These are phyloP conservation scores for Drosophila borborema DNA, from an alignment of 2,888 invertebrate genomes.

Conservation along the genomic window DNA sequence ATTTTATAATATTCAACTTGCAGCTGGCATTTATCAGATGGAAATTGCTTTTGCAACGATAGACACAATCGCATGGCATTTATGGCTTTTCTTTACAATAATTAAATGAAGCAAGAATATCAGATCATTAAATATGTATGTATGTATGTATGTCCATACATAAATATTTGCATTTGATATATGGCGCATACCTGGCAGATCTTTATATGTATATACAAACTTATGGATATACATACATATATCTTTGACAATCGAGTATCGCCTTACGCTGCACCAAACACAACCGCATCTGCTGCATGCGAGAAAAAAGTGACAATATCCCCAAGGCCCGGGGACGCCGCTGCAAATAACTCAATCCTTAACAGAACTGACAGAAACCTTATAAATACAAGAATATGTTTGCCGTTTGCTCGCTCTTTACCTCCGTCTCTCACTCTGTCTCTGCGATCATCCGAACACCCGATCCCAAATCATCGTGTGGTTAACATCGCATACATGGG, in stretches of 20 bases:
- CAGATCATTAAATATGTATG: constrained; percentile 47
- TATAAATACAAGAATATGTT: constrained; percentile 75
- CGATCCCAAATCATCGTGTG: constrained; percentile 64
- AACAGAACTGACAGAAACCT: constrained; percentile 77
- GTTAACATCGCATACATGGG: constrained; percentile 69
- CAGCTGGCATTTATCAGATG: constrained; percentile 53
- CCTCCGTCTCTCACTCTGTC: background rate
- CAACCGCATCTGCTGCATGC: constrained; percentile 71
- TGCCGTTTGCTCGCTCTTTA: constrained; percentile 3
- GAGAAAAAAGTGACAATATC: constrained; percentile 46
- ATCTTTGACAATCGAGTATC: constrained; percentile 63
- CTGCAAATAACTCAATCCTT: constrained; percentile 77
- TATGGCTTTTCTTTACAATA: constrained; percentile 10
- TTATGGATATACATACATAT: background rate
- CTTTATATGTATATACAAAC: no score
- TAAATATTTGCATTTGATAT: constrained; percentile 57
- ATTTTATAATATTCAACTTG: constrained; percentile 31
- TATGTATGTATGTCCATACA: constrained; percentile 13
- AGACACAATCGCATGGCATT: background rate
- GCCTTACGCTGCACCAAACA: constrained; percentile 53
- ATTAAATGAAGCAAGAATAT: constrained; percentile 1
- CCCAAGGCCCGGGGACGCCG: constrained; percentile 35
- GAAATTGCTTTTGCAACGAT: constrained; percentile 44
- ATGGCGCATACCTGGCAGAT: constrained; percentile 14
- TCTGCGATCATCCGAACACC: constrained; percentile 39